Conservation (phyloP, 2,113 vertebrate genomes). For the Oncorhynchus tshawytscha region DNA sequence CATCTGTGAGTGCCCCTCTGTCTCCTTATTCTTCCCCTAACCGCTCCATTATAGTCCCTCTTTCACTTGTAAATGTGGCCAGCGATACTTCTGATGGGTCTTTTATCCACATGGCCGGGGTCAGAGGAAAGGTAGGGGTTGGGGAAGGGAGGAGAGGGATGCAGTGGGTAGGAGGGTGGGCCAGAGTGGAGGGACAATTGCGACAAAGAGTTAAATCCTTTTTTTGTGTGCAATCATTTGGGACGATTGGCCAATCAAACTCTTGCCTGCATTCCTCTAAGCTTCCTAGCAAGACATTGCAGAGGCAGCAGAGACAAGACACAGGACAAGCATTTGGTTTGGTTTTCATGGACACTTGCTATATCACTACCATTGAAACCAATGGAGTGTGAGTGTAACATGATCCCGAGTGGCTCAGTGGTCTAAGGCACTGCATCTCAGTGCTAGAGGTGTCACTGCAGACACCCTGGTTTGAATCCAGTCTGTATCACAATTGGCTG, state of each 20-base stretch:
- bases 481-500: too few species aligned
- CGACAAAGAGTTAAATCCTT: slow-evolving; percentile 74
- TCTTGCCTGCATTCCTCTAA: slow-evolving; percentile 53
- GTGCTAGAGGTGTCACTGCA: too few species aligned
- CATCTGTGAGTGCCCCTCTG: slow-evolving; percentile 98
- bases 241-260: slow-evolving; percentile 58
- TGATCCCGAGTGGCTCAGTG: too few species aligned
- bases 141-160: slow-evolving; percentile 31
- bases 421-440: too few species aligned
- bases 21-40: slow-evolving; percentile 90
- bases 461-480: too few species aligned
- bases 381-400: too few species aligned
- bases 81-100: slow-evolving; percentile 76
- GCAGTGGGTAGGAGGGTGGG: slow-evolving; percentile 40
- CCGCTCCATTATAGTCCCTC: slow-evolving; percentile 89
- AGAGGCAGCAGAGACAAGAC: neutral
- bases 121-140: slow-evolving; percentile 62
- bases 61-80: slow-evolving; percentile 92
- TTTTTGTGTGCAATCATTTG: slow-evolving; percentile 74
- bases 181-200: slow-evolving; percentile 62
- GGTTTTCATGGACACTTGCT: neutral
- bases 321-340: neutral
- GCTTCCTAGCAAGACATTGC: slow-evolving; percentile 1
- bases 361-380: neutral
- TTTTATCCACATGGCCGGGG: slow-evolving; percentile 70